Percentiles rank a stretch among this genome's conserved stretches.
phyloP scores from a whole-genome alignment of 2,888 invertebrate species.

The Callimorpha dominula region DNA sequence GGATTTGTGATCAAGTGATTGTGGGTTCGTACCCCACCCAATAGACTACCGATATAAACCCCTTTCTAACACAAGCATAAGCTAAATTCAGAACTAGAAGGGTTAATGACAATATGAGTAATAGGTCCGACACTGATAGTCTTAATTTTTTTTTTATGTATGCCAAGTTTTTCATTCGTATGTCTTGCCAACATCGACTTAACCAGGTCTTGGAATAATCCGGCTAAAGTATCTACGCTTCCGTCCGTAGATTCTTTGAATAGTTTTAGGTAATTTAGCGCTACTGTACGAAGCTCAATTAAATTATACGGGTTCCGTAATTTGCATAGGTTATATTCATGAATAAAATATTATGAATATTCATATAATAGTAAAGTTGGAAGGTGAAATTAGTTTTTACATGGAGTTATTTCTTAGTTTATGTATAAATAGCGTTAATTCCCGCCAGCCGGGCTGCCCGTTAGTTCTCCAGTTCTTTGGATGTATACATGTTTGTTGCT shows the following conservation, averaged over 20 bases:
- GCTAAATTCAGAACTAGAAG: no score
- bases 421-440: not conserved
- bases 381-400: constrained; percentile 42
- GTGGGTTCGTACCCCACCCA: no score
- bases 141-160: not conserved
- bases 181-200: constrained; percentile 17
- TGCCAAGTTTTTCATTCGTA: constrained; percentile 10
- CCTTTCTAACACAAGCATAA: no score
- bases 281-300: constrained; percentile 51
- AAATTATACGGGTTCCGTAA: constrained; percentile 48
- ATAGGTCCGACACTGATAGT: not conserved
- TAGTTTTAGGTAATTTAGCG: constrained; percentile 60
- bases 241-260: constrained; percentile 54
- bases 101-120: no score
- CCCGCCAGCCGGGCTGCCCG: no score
- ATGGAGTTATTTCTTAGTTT: constrained; percentile 16
- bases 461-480: no score
- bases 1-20: no score
- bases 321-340: constrained; percentile 51
- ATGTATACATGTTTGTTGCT: no score
- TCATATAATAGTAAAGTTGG: constrained; percentile 44
- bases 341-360: constrained; percentile 50
- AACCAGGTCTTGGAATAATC: constrained; percentile 28
- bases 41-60: no score
- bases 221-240: constrained; percentile 26